Base-by-base conservation (phyloP, 2,113 vertebrate genomes). In the Syngnathus floridae region DNA sequence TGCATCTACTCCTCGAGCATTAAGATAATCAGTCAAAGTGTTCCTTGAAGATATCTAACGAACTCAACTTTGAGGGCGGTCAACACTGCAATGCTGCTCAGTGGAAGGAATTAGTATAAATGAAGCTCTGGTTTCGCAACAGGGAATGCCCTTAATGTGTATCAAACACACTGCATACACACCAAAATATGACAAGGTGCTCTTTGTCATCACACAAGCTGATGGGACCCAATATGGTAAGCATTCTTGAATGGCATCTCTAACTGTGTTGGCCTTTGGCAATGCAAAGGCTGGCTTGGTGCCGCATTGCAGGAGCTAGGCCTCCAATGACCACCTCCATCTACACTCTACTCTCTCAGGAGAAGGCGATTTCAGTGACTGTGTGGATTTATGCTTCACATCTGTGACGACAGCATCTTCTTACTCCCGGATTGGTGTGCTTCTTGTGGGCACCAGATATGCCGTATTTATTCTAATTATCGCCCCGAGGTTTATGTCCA, bases 281-380 rank as follows among this genome's bases (percentile, higher is more conserved):
- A 41, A 41, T 12, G 13, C 12, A 14, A 4, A 1, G 43, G 73
- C 73, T 66, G 74, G 56, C 72, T 75, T 49, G 48, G 48, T n/a
- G 48, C 19, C 48, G 10, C 19, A 8, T 3, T 19, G 45, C 45
- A 19, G 45, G 45, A 19, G 45, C 45, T 75, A 64, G 5, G 22
- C 22, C 65, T 65, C 64, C 40, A 64, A 38, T 40, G 55, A 77
- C 40, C 59, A 52, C 65, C 63, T 70, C 66, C 41, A 65, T 49
- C 54, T 61, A 65, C 35, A 22, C 49, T 26, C 16, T 65, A 69
- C 71, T 73, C 66, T 71, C 63, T 79, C 68, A 76, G 73, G 86
- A 86, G 75, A 80, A 86, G 68, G 78, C 82, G 78, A 67, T 77
- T 13, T 46, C 64, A 64, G 74, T 67, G 67, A 76, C 36, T 38